phyloP scores from a whole-genome alignment of 2,113 vertebrate species.

The Meleagris gallopavo region DNA sequence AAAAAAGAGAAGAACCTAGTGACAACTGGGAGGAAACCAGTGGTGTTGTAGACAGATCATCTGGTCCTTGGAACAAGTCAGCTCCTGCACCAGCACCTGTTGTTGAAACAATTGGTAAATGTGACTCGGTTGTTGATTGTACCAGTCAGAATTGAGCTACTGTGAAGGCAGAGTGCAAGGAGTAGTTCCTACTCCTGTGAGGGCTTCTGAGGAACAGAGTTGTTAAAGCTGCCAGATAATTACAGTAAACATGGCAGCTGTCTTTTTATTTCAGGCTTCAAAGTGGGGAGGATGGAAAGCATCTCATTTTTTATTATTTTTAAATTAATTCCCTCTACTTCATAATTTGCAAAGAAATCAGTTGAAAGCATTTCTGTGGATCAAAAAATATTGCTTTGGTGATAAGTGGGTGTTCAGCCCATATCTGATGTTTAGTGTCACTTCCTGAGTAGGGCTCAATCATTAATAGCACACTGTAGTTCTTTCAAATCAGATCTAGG shows the following conservation, averaged over 20 bases:
- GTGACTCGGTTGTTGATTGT: neutral
- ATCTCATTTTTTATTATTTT: neutral
- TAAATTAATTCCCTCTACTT: neutral
- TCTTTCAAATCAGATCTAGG: neutral
- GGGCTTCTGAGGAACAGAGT: neutral
- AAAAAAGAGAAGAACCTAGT: constrained; percentile 90
- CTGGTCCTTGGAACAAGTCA: constrained; percentile 96
- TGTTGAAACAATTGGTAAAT: constrained; percentile 83
- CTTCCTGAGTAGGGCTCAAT: neutral
- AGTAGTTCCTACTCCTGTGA: neutral
- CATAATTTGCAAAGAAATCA: neutral
- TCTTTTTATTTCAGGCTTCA: fast-evolving
- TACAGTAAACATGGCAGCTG: neutral
- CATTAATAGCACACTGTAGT: fast-evolving
- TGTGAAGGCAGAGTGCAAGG: neutral
- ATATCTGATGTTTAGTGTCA: neutral
- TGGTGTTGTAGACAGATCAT: constrained; percentile 84
- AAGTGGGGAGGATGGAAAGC: neutral
- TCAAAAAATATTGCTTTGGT: neutral
- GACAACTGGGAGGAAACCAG: constrained; percentile 91
- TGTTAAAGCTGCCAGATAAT: neutral
- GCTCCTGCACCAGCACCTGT: constrained; percentile 80
- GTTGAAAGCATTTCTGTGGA: neutral
- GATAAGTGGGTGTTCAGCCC: neutral
- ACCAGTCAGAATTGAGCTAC: neutral